phyloP scores from a whole-genome alignment of 1,140 invertebrate species.

The Temnothorax nylanderi region DNA sequence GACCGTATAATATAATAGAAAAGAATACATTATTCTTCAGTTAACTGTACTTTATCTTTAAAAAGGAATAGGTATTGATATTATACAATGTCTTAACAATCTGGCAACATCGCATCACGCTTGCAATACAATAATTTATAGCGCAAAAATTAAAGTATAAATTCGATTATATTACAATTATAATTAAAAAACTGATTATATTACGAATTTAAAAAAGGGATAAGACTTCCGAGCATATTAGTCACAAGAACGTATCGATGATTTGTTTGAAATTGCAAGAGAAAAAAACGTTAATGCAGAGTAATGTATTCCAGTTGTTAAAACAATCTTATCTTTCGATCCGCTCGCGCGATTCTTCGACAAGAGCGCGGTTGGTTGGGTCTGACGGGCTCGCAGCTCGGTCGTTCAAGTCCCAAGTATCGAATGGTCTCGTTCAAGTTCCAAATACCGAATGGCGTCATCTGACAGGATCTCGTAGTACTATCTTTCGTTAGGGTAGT shows the following conservation, averaged over 20 bases:
- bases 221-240: not conserved
- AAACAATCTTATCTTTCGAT: constrained; percentile 13
- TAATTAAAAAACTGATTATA: not conserved
- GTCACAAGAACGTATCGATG: not conserved
- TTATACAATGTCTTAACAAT: no score
- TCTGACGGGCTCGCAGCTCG: not conserved
- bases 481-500: not conserved
- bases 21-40: not conserved
- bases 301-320: not conserved
- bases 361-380: not conserved
- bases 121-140: no score
- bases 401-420: not conserved
- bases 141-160: no score
- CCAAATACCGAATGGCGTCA: constrained; percentile 27
- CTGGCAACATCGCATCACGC: no score
- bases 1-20: no score
- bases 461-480: constrained; percentile 30
- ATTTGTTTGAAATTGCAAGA: not conserved
- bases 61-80: no score
- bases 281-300: not conserved
- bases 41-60: no score
- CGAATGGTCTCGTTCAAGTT: not conserved
- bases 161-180: not conserved
- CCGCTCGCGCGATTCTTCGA: not conserved
- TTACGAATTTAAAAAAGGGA: not conserved